A percentile compares a stretch with the other conserved stretches of the same genome.
These are phyloP conservation scores for Macrosoma leucophasiata DNA, from an alignment of 2,888 invertebrate genomes.

Conservation along the genomic window DNA sequence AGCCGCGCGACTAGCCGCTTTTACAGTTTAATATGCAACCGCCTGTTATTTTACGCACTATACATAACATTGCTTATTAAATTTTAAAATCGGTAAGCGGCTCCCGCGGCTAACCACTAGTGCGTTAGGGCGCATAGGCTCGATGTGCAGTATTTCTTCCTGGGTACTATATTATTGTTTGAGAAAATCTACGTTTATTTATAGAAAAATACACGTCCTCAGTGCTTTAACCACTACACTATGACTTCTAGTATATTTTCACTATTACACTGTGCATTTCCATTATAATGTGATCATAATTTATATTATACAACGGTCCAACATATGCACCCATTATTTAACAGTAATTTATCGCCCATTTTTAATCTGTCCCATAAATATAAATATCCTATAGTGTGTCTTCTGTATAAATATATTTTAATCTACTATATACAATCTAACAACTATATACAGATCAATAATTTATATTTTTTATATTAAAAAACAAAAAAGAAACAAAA, in stretches of 20 bases:
- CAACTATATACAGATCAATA: slow-evolving; percentile 70
- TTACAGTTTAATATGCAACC: no score
- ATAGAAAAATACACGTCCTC: slow-evolving; percentile 74
- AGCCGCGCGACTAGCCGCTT: no score
- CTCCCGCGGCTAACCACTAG: no score
- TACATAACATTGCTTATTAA: no score
- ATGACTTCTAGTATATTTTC: slow-evolving; percentile 29
- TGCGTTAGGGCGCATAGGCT: no score
- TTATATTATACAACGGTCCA: slow-evolving; percentile 38
- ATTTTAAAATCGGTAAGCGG: no score
- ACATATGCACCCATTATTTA: slow-evolving; percentile 44
- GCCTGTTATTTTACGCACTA: no score
- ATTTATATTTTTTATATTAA: slow-evolving; percentile 40
- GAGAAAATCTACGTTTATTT: slow-evolving; percentile 54
- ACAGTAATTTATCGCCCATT: slow-evolving; percentile 36
- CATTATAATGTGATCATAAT: slow-evolving; percentile 38
- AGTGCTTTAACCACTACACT: slow-evolving; percentile 61
- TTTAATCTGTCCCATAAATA: slow-evolving; percentile 38
- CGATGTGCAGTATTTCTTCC: no score
- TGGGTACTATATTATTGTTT: slow-evolving; percentile 20
- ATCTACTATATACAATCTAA: slow-evolving; percentile 68
- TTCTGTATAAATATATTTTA: slow-evolving; percentile 52
- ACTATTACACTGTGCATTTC: slow-evolving; percentile 44
- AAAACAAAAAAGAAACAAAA: slow-evolving; percentile 39
- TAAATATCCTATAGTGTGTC: slow-evolving; percentile 29